phyloP scores from a whole-genome alignment of 2,797 vertebrate species.

The Lateolabrax maculatus region DNA sequence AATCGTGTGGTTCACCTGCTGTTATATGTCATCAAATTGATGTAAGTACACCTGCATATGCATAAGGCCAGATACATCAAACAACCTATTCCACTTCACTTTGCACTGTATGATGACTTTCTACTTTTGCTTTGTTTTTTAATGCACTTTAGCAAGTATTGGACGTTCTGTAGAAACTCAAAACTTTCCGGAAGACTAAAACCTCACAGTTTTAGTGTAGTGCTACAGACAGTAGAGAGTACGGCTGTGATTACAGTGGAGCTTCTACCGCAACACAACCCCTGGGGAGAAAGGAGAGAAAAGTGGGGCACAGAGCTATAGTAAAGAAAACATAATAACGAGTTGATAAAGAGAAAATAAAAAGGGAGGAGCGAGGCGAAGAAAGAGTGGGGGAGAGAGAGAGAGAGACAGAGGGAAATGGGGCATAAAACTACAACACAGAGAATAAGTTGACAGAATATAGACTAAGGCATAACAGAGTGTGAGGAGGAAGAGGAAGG shows the following conservation, averaged over 20 bases:
- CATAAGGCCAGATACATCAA: neutral
- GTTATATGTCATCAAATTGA: neutral
- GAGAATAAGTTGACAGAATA: neutral
- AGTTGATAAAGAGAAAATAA: slow-evolving; percentile 14
- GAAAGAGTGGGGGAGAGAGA: neutral
- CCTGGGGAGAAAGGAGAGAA: slow-evolving; percentile 28
- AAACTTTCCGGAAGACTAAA: neutral
- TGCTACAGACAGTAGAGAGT: slow-evolving; percentile 7
- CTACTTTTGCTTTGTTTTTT: too few relatives aligned
- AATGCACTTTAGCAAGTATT: neutral
- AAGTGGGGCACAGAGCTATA: slow-evolving; percentile 36
- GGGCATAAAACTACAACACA: neutral
- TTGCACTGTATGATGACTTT: neutral
- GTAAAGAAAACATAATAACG: slow-evolving; percentile 33
- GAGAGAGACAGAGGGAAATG: neutral
- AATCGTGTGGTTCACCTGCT: neutral
- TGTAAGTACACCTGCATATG: neutral
- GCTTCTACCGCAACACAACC: slow-evolving; percentile 16
- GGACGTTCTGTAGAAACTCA: neutral
- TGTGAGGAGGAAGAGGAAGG: neutral
- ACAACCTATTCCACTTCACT: neutral
- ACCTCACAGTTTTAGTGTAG: neutral
- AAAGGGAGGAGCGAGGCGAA: neutral
- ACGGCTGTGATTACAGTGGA: slow-evolving; percentile 59
- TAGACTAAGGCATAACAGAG: neutral